Conservation (phyloP, 2,113 vertebrate genomes). For the Perca flavescens region DNA sequence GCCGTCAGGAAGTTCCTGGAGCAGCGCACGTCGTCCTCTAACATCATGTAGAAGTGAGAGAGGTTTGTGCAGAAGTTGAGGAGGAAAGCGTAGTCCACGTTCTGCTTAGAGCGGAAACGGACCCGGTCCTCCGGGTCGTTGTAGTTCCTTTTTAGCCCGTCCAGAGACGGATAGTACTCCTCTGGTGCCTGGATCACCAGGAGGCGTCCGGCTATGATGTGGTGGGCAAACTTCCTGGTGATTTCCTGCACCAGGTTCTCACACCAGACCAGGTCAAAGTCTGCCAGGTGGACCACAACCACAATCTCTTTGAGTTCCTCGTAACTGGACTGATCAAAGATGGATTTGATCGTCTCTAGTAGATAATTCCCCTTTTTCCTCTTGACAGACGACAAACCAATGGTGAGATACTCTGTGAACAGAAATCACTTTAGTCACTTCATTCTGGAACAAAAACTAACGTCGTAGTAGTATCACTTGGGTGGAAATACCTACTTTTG, state of each 20-base stretch:
- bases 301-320: slow-evolving; percentile 95
- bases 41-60: slow-evolving; percentile 98
- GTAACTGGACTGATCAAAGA: slow-evolving; percentile 97
- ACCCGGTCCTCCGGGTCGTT: slow-evolving; percentile 97
- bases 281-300: slow-evolving; percentile 93
- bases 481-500: slow-evolving; percentile 88
- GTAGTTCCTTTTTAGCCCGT: slow-evolving; percentile 98
- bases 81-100: slow-evolving; percentile 91
- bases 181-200: slow-evolving; percentile 96
- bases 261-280: slow-evolving; percentile 92
- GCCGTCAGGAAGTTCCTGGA: slow-evolving; percentile 95
- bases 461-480: not conserved
- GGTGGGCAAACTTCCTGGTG: slow-evolving; percentile 96
- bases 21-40: slow-evolving; percentile 97
- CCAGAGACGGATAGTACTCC: slow-evolving; percentile 93
- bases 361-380: slow-evolving; percentile 94
- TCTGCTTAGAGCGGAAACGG: slow-evolving; percentile 98
- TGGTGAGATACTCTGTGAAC: slow-evolving; percentile 91
- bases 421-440: slow-evolving; percentile 39
- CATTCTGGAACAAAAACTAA: not conserved
- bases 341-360: slow-evolving; percentile 94
- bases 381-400: slow-evolving; percentile 94
- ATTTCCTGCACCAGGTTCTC: slow-evolving; percentile 92
- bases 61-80: slow-evolving; percentile 98
- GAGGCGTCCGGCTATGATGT: slow-evolving; percentile 95